phyloP scores from a whole-genome alignment of 30 jellyfish, hydroid and myxozoan species.

The Turritopsis dohrnii region DNA sequence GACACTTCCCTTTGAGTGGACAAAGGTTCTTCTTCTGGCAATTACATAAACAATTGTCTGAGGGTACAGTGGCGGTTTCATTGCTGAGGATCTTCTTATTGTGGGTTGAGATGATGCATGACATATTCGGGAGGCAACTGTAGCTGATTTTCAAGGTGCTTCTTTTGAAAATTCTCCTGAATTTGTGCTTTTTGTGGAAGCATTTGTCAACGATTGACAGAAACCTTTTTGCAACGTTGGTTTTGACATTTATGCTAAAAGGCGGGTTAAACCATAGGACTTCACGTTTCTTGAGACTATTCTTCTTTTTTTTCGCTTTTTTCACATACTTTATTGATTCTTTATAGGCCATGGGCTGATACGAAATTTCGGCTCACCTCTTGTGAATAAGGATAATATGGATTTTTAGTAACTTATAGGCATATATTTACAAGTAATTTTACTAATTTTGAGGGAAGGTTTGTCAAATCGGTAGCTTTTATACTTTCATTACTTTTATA shows the following conservation, averaged over 20 bases:
- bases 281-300: conserved; percentile 2
- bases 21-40: neutral
- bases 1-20: neutral
- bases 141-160: too few species aligned
- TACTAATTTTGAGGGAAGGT: too few species aligned
- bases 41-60: neutral
- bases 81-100: neutral
- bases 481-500: too few species aligned
- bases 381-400: too few species aligned
- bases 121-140: conserved; percentile 2
- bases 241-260: too few species aligned
- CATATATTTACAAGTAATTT: too few species aligned
- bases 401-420: too few species aligned
- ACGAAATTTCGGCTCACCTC: too few species aligned
- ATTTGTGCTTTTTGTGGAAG: neutral
- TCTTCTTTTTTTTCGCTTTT: neutral
- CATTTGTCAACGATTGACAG: neutral
- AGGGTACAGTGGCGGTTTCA: neutral
- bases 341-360: too few species aligned
- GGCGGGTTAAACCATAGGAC: too few species aligned
- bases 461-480: too few species aligned
- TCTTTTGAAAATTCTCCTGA: neutral
- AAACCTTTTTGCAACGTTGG: conserved; percentile 3
- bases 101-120: conserved; percentile 5
- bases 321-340: neutral